Base-by-base conservation (phyloP, 2,888 invertebrate species). In the Troglohyphantes excavatus region DNA sequence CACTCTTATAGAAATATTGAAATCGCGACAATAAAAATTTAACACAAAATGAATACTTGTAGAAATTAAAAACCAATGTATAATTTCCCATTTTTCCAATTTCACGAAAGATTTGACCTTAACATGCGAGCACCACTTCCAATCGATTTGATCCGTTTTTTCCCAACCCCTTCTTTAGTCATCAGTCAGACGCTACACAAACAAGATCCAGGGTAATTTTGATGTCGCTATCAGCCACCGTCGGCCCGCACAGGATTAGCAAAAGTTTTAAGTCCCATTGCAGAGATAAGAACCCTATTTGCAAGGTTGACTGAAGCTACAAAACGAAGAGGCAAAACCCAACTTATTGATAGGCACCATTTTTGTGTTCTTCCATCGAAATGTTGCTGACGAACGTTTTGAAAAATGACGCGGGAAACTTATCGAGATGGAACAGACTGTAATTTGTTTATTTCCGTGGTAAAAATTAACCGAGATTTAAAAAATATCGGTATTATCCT, bases 341-440 rank as follows among this genome's bases (percentile, higher is more conserved):
- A 46, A n/a, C 17, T 13, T 53, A 53, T 53, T 65, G 27, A 27
- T 27, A 27, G 3, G 0, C 23, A n/a, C 39, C 21, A 83, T 73
- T 73, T 83, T 67, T 84, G 68, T 33, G 33, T 84, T 75, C 19
- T 68, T 53, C 53, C 53, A 9, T 65, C 27, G 46, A 26, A 81
- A 67, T 70, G 61, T 82, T 72, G 33, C 72, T 73, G 43, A 82
- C 70, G 82, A 82, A 59, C 76, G 39, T 70, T 59, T 89, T 89
- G 88, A 89, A 89, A 89, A 89, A 89, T 89, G 88, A 83, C 75
- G 68, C 2, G 26, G 33, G 46, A 19, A 23, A 76, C 68, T 89
- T 89, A 89, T 89, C 88, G 82, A 89, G 88, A 89, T 88, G 88
- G 68, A 89, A 89, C 88, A 89, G 82, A 82, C 82, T 61, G 65